A percentile compares a stretch with the other conserved stretches of the same genome.
Conservation (phyloP, 2,888 invertebrate genomes). For the Hartigia nigra region DNA sequence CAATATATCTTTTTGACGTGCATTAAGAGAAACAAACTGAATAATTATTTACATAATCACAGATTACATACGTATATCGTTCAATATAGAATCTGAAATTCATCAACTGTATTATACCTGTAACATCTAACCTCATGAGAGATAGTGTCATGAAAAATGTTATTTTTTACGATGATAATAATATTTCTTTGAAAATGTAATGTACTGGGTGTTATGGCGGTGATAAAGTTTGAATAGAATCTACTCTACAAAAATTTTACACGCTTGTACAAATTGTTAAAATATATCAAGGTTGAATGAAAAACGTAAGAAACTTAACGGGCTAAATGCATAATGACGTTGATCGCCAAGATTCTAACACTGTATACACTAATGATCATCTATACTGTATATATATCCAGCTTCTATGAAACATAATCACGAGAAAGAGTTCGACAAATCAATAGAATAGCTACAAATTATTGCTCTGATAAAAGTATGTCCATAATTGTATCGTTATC, state of each 20-base stretch:
- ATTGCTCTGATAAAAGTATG: not conserved
- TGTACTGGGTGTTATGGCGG: not conserved
- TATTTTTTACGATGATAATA: not conserved
- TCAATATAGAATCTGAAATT: not conserved
- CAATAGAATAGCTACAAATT: not conserved
- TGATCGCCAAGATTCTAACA: not conserved
- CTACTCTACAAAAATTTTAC: not conserved
- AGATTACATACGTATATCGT: not conserved
- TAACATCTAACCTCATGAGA: not conserved
- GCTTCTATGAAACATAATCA: not conserved
- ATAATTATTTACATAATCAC: not conserved
- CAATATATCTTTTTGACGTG: not conserved
- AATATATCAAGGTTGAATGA: not conserved
- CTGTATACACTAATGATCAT: not conserved
- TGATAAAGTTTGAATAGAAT: not conserved
- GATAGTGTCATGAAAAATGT: not conserved
- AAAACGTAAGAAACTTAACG: not conserved
- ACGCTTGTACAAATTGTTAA: not conserved
- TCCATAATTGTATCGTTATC: not conserved
- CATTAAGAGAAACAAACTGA: not conserved
- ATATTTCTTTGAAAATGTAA: not conserved
- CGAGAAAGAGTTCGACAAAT: not conserved
- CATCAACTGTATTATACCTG: not conserved
- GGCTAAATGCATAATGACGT: not conserved
- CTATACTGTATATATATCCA: not conserved